Percentiles rank a stretch among this genome's conserved stretches.
phyloP scores from a whole-genome alignment of 2,113 vertebrate genomes.

The Acrocephalus arundinaceus region DNA sequence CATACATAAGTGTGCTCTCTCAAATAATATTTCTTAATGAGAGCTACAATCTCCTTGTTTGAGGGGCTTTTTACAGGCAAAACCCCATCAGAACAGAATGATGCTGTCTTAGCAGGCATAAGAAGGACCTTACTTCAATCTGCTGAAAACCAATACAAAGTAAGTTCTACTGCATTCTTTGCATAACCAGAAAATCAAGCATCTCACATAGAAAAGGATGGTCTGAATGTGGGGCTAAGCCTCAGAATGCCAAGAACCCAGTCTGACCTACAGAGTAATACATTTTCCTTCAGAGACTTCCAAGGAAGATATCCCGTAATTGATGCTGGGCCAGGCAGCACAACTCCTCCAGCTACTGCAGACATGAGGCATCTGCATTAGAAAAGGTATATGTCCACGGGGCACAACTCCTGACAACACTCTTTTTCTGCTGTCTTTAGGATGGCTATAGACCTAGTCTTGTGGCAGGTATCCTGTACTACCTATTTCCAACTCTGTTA shows the following conservation, averaged over 20 bases:
- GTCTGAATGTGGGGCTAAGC: not conserved
- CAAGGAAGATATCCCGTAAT: not conserved
- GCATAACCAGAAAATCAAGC: not conserved
- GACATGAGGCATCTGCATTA: not conserved
- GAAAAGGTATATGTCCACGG: not conserved
- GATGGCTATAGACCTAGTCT: not conserved
- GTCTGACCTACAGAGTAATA: not conserved
- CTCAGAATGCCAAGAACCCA: not conserved
- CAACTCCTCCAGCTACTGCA: not conserved
- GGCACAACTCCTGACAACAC: not conserved
- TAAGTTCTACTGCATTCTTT: not conserved
- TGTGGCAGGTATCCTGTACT: not conserved
- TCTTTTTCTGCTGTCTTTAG: not conserved
- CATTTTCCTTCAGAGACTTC: not conserved
- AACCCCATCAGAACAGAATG: not conserved
- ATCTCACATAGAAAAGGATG: not conserved
- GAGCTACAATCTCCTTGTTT: not conserved
- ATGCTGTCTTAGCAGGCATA: not conserved
- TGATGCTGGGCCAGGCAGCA: not conserved
- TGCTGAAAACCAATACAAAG: not conserved
- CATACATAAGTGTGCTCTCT: not conserved
- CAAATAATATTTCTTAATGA: not conserved
- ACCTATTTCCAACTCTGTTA: not conserved
- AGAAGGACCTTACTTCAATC: not conserved
- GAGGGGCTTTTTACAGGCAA: not conserved